phyloP scores from a whole-genome alignment of 2,888 invertebrate genomes.

The Prenolepis imparis region DNA sequence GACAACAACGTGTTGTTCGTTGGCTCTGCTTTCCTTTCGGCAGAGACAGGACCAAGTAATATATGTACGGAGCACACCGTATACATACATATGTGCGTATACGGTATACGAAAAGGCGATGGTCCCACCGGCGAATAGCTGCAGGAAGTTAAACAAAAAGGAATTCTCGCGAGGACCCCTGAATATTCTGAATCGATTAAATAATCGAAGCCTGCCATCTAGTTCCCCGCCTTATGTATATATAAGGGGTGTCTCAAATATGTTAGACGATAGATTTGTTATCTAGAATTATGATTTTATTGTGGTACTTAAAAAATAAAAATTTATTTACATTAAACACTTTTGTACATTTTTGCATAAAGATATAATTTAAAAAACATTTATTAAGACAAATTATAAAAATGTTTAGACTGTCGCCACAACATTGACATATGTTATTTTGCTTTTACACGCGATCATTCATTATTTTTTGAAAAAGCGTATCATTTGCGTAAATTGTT shows the following conservation, averaged over 20 bases:
- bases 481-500: background rate
- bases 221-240: constrained; percentile 68
- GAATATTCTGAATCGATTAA: constrained; percentile 86
- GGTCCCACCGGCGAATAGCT: constrained; percentile 75
- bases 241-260: constrained; percentile 31
- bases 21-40: constrained; percentile 62
- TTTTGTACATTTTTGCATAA: background rate
- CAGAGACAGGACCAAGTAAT: constrained; percentile 62
- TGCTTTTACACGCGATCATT: background rate
- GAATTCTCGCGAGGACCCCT: constrained; percentile 78
- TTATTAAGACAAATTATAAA: background rate
- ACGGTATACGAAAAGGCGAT: constrained; percentile 64
- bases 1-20: constrained; percentile 70
- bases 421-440: background rate
- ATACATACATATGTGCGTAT: background rate
- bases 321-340: background rate
- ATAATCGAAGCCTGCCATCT: constrained; percentile 85
- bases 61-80: background rate
- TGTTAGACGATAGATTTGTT: background rate
- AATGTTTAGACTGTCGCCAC: background rate
- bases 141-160: constrained; percentile 86
- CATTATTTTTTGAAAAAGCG: background rate
- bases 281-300: background rate
- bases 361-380: background rate
- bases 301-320: background rate